Evolutionary conservation across 2,113 vertebrate species (phyloP).

Genomic region (Nanorana parkeri): DNA sequence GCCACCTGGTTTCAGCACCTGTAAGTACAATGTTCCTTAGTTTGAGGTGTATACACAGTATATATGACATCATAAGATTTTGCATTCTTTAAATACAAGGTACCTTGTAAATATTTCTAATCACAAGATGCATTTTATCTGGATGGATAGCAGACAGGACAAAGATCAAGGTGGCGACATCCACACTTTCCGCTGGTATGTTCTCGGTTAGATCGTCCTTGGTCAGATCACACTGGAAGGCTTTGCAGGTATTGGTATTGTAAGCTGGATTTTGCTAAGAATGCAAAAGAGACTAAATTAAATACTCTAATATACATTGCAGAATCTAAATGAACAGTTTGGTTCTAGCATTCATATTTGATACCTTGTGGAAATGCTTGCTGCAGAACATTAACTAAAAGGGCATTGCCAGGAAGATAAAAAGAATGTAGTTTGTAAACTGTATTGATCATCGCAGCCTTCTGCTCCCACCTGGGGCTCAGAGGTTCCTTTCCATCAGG

Average conservation of each 20-base stretch:
- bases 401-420: too few species aligned
- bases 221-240: conserved; percentile 95
- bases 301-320: too few species aligned
- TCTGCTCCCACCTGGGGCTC: too few species aligned
- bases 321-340: too few species aligned
- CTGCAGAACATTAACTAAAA: too few species aligned
- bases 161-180: conserved; percentile 88
- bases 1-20: conserved; percentile 91
- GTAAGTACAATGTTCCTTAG: conserved; percentile 19
- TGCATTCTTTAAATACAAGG: too few species aligned
- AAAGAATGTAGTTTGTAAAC: too few species aligned
- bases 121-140: conserved; percentile 87
- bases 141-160: conserved; percentile 95
- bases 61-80: conserved; percentile 4
- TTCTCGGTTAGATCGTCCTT: conserved; percentile 82
- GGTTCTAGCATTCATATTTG: too few species aligned
- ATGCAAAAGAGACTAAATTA: conserved; percentile 26
- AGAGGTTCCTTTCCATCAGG: too few species aligned
- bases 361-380: too few species aligned
- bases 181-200: conserved; percentile 80
- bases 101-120: conserved; percentile 88
- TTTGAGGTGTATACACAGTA: background rate
- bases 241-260: conserved; percentile 79
- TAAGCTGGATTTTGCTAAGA: conserved; percentile 86
- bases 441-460: too few species aligned